These are phyloP conservation scores for Eutrigla gurnardus DNA, from an alignment of 2,797 vertebrate species.

Conservation along the genomic window DNA sequence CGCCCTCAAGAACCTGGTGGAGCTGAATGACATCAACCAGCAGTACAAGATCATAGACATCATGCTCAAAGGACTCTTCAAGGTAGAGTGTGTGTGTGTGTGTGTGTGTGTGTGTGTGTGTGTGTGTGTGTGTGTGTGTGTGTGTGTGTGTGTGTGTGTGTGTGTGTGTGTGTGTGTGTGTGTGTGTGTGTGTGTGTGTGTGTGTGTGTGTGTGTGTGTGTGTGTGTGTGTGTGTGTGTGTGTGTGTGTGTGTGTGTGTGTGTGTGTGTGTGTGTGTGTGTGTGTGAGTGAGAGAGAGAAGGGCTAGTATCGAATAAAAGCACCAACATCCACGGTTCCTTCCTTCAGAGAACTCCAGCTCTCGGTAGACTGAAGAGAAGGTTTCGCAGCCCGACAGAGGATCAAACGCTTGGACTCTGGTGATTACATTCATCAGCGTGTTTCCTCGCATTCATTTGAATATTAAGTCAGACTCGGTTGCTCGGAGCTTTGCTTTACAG, in stretches of 20 bases:
- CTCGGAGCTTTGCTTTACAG: slow-evolving; percentile 38
- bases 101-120: neutral
- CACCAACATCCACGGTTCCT: neutral
- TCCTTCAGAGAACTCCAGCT: slow-evolving; percentile 13
- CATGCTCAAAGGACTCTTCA: slow-evolving; percentile 99
- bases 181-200: neutral
- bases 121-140: neutral
- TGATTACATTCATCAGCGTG: slow-evolving; percentile 21
- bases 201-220: neutral
- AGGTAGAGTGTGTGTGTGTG: slow-evolving; percentile 78
- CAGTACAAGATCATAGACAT: slow-evolving; percentile 99
- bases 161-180: neutral
- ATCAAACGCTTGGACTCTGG: slow-evolving; percentile 32
- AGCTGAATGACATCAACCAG: slow-evolving; percentile 96
- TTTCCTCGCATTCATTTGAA: slow-evolving; percentile 41
- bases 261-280: neutral
- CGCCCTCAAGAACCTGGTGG: slow-evolving; percentile 95
- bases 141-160: neutral
- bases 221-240: neutral
- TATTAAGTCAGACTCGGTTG: slow-evolving; percentile 36
- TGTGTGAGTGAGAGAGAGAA: no score
- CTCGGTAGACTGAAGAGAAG: slow-evolving; percentile 20
- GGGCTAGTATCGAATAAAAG: neutral
- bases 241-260: slow-evolving; percentile 2
- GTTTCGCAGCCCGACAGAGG: neutral